Conservation (phyloP, 2,113 vertebrate genomes). For the Gasterosteus aculeatus region DNA sequence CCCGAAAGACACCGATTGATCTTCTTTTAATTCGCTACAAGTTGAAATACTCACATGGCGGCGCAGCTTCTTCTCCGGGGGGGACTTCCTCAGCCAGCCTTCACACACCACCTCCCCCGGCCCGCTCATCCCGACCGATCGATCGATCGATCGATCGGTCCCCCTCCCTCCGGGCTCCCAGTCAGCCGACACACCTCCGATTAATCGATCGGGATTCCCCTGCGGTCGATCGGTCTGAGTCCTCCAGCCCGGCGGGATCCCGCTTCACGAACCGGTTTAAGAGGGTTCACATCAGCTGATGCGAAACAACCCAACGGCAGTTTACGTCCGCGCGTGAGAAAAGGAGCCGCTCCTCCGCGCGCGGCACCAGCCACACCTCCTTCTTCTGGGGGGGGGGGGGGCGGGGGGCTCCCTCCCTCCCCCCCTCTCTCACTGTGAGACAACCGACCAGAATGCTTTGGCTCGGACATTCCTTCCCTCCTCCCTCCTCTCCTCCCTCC, state of each 20-base stretch:
- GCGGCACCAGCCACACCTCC: constrained; percentile 54
- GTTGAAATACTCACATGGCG: constrained; percentile 87
- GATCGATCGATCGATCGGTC: too few relatives aligned
- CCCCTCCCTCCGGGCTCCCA: neutral
- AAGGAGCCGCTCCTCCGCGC: constrained; percentile 26
- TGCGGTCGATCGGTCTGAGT: neutral
- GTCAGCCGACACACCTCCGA: neutral
- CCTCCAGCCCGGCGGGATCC: neutral
- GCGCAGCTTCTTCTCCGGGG: constrained; percentile 93
- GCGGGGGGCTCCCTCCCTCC: constrained; percentile 31
- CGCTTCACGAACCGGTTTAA: neutral
- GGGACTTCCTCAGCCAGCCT: constrained; percentile 94
- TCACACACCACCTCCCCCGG: constrained; percentile 88
- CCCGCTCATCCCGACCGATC: constrained; percentile 69
- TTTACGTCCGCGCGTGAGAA: neutral
- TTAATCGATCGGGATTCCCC: neutral
- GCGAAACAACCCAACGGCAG: neutral
- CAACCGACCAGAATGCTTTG: constrained; percentile 45
- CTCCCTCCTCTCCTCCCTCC: constrained; percentile 50
- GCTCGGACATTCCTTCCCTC: constrained; percentile 58
- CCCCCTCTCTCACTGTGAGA: constrained; percentile 9
- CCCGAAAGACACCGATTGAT: too few relatives aligned
- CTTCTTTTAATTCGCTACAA: neutral
- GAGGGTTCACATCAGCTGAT: neutral
- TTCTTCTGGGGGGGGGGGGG: constrained; percentile 5